Percentiles rank a stretch among this genome's conserved stretches.
Conservation (phyloP, 2,888 invertebrate genomes). For the Cephus rjabovi region DNA sequence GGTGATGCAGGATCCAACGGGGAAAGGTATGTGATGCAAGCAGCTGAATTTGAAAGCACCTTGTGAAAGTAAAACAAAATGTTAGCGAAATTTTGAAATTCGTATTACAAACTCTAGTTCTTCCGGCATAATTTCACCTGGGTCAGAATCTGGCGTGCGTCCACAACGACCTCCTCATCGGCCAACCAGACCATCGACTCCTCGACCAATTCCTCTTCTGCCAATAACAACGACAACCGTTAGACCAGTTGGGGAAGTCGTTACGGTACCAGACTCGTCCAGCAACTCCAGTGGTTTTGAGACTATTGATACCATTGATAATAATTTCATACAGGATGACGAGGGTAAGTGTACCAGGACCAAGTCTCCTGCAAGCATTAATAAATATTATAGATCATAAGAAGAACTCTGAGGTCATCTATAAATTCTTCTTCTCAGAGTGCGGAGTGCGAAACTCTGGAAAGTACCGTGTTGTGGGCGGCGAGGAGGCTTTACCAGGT, state of each 20-base stretch:
- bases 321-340: slow-evolving; percentile 61
- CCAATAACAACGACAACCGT: slow-evolving; percentile 43
- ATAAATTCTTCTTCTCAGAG: slow-evolving; percentile 68
- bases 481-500: slow-evolving; percentile 84
- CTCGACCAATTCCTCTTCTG: slow-evolving; percentile 67
- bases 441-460: slow-evolving; percentile 87
- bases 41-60: too few relatives aligned
- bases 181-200: slow-evolving; percentile 62
- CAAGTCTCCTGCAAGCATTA: too few relatives aligned
- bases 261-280: slow-evolving; percentile 33
- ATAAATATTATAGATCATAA: too few relatives aligned
- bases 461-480: slow-evolving; percentile 91
- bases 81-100: too few relatives aligned
- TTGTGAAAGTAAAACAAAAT: too few relatives aligned
- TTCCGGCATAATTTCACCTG: background rate
- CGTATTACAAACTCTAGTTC: slow-evolving; percentile 3
- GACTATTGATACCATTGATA: slow-evolving; percentile 49
- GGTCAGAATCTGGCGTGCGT: slow-evolving; percentile 45
- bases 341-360: slow-evolving; percentile 46
- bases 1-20: slow-evolving; percentile 6
- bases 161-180: slow-evolving; percentile 68
- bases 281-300: slow-evolving; percentile 43
- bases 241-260: slow-evolving; percentile 20
- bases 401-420: background rate
- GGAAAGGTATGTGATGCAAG: slow-evolving; percentile 24